phyloP scores from a whole-genome alignment of 2,113 vertebrate species.

The Albula goreensis region DNA sequence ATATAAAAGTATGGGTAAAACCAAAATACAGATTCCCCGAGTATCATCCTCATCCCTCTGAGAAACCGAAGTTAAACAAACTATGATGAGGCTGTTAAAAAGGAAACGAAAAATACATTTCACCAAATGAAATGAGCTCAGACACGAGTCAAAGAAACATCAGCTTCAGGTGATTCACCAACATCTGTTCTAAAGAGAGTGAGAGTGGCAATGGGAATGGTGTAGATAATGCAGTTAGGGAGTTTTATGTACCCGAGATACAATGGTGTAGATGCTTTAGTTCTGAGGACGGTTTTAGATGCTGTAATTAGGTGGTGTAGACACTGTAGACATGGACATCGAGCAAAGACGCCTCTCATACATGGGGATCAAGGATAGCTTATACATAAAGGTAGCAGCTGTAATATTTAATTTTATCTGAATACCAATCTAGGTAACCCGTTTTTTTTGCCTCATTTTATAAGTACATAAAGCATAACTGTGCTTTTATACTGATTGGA shows the following conservation, averaged over 20 bases:
- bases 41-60: constrained; percentile 39
- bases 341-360: background rate
- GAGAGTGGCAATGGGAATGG: background rate
- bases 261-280: background rate
- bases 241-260: background rate
- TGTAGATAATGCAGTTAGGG: background rate
- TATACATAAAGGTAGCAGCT: background rate
- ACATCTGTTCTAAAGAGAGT: background rate
- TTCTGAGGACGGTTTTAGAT: background rate
- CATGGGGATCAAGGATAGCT: background rate
- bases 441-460: background rate
- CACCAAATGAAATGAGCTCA: background rate
- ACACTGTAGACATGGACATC: background rate
- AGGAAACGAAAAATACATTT: background rate
- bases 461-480: background rate
- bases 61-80: constrained; percentile 28
- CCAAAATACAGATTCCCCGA: constrained; percentile 58
- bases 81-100: background rate
- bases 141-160: background rate
- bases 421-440: background rate
- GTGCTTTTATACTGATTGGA: background rate
- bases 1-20: constrained; percentile 29
- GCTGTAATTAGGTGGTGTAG: background rate
- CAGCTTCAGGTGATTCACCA: background rate
- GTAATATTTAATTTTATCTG: background rate